Evolutionary conservation across 2,888 invertebrate species (phyloP).

Genomic region (Oscheius onirici): DNA sequence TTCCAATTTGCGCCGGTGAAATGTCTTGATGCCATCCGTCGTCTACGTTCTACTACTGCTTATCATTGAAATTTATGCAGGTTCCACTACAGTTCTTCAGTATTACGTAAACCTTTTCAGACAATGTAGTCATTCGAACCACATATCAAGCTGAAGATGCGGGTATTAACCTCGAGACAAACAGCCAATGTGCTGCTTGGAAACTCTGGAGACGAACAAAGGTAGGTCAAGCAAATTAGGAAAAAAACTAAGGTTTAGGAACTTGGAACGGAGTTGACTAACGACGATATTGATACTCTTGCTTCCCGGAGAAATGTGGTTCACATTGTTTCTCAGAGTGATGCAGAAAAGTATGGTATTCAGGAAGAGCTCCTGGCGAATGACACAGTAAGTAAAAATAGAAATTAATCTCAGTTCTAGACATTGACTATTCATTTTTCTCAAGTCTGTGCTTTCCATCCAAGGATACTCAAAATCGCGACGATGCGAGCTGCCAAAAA

Average conservation of each 20-base stretch:
- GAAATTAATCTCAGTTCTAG: conserved; percentile 13
- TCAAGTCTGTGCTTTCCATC: conserved; percentile 49
- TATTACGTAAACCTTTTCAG: background rate
- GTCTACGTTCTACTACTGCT: background rate
- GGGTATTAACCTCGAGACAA: conserved; percentile 43
- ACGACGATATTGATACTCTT: conserved; percentile 49
- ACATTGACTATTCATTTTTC: conserved; percentile 46
- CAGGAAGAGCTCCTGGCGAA: conserved; percentile 43
- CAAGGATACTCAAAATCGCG: conserved; percentile 46
- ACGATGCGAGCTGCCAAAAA: conserved; percentile 40
- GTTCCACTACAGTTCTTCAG: background rate
- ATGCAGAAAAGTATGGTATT: conserved; percentile 41
- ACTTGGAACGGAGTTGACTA: conserved; percentile 34
- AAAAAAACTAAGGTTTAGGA: background rate
- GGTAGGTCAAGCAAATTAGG: background rate
- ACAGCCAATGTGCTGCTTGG: conserved; percentile 55
- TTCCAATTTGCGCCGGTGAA: conserved; percentile 30
- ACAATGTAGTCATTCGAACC: conserved; percentile 43
- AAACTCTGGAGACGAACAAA: conserved; percentile 50
- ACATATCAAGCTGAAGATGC: conserved; percentile 57
- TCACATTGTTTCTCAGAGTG: conserved; percentile 37
- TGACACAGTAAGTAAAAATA: conserved; percentile 35
- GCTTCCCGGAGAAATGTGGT: conserved; percentile 42
- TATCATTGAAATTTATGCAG: background rate
- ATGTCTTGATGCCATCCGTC: conserved; percentile 24